Conservation (phyloP, 2,888 invertebrate genomes). For the Cantharis rustica region DNA sequence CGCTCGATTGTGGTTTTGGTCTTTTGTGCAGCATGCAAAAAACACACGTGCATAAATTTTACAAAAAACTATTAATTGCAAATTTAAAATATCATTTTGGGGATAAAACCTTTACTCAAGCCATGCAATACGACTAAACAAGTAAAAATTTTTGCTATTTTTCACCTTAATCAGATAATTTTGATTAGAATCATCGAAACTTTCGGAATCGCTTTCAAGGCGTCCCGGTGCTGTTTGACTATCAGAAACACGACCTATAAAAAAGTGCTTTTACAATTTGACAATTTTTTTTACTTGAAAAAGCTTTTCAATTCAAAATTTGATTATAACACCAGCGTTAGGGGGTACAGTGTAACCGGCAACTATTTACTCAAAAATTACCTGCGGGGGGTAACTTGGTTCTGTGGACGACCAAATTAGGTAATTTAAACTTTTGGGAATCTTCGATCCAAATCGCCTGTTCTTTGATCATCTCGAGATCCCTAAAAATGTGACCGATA, state of each 20-base stretch:
- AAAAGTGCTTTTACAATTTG: background rate
- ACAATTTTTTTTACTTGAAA: background rate
- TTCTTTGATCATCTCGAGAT: slow-evolving; percentile 70
- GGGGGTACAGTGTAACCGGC: background rate
- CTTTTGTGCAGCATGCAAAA: slow-evolving; percentile 47
- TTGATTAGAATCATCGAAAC: slow-evolving; percentile 16
- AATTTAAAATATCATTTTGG: background rate
- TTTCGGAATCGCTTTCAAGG: slow-evolving; percentile 41
- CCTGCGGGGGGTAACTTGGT: slow-evolving; percentile 73
- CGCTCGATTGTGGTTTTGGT: slow-evolving; percentile 39
- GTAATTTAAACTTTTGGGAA: slow-evolving; percentile 70
- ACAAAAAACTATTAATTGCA: background rate
- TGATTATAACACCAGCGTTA: background rate
- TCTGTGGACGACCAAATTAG: slow-evolving; percentile 66
- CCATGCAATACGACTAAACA: slow-evolving; percentile 5
- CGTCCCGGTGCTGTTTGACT: slow-evolving; percentile 57
- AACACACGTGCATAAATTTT: slow-evolving; percentile 45
- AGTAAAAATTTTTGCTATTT: slow-evolving; percentile 19
- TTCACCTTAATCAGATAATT: slow-evolving; percentile 27
- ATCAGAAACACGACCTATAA: slow-evolving; percentile 43
- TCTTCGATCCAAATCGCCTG: slow-evolving; percentile 79
- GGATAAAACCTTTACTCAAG: background rate
- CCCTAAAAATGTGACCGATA: slow-evolving; percentile 53
- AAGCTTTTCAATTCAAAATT: background rate
- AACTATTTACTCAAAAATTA: slow-evolving; percentile 38